Base-by-base conservation (phyloP, 1,140 invertebrate genomes). In the Drosophila pandora region DNA sequence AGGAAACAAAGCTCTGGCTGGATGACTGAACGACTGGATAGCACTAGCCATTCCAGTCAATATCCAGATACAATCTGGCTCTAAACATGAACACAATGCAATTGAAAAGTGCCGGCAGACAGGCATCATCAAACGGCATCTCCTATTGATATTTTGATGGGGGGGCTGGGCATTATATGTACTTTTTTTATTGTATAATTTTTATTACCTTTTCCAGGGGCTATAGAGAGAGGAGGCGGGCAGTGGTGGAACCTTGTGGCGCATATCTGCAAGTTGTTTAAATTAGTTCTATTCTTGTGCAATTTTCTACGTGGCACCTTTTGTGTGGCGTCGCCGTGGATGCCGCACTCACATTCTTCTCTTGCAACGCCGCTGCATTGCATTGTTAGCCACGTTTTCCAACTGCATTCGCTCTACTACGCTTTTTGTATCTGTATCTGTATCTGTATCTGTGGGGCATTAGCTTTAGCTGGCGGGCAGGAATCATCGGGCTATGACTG, bases 241-340 rank as follows among this genome's bases (percentile, higher is more conserved):
- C 2, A 25, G 21, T 8, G 57, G 22, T 7, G 21, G 49, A 60
- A 49, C 69, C 53, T 50, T 56, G 61, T 23, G 21, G 48, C 62
- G 80, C 67, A 58, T 80, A 85, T 85, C 72, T 84, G 81, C 76
- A 78, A 78, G 78, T 82, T 87, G 64, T 81, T 85, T 85, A 85
- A 85, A 85, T 85, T 87, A 85, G 81, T 85, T 85, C 68, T 85
- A 87, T 87, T 85, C 81, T 85, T 81, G 75, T 78, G 81, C 81
- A 85, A 85, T 85, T 87, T 85, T 85, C 57, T 85, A 85, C 81
- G 81, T 85, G 81, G 81, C 78, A 85, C 81, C 76, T 85, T 76
- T 87, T 81, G 82, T 78, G 61, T 59, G 65, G 63, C 61, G 52
- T 58, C 49, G 73, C 21, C 32, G 37, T 59, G 69, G 59, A 62